Evolutionary conservation across 2,888 invertebrate species (phyloP), one percentile per base, ranked within the genome.

Genomic region (Ischnura elegans): DNA sequence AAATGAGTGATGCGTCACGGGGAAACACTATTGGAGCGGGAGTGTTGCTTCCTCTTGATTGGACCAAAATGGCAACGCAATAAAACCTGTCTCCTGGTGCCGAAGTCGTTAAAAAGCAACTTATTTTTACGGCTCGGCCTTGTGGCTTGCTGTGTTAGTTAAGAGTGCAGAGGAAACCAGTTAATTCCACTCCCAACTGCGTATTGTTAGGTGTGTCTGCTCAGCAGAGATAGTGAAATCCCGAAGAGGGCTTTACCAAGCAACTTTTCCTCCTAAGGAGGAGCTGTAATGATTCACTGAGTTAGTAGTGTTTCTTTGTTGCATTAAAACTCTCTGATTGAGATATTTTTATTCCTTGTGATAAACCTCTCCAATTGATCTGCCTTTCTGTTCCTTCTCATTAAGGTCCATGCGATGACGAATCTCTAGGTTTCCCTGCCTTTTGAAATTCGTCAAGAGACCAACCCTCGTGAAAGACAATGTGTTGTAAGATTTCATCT

Each of bases 251-350:
- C n/a, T 45, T 42, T 43, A 25, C 86, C 1, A 46, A n/a, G 19
- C 46, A 5, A n/a, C 36, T n/a, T 86, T 86, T 46, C 86, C 25
- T 86, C 86, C 21, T 86, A 25, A 46, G 86, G 86, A 86, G 86
- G 86, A 45, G 29, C 46, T 19, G n/a, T 86, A n/a, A 45, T 86
- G 45, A 8, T 25, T 43, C 25, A 46, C 16, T 25, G 86, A 46
- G 10, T 2, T 19, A 46, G 45, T 46, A 86, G 46, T 45, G 46
- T 36, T 21, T 25, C n/a, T 25, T 25, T 16, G 86, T 86, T 86
- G 1, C n/a, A 25, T 86, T n/a, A n/a, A n/a, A n/a, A n/a, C n/a
- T n/a, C n/a, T n/a, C n/a, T n/a, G n/a, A n/a, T n/a, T 86, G 45
- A 46, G 19, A 25, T 45, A 16, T 10, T 16, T 76, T 76, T 29